Evolutionary conservation across 2,113 vertebrate species (phyloP).

Genomic region (Phasianus colchicus): DNA sequence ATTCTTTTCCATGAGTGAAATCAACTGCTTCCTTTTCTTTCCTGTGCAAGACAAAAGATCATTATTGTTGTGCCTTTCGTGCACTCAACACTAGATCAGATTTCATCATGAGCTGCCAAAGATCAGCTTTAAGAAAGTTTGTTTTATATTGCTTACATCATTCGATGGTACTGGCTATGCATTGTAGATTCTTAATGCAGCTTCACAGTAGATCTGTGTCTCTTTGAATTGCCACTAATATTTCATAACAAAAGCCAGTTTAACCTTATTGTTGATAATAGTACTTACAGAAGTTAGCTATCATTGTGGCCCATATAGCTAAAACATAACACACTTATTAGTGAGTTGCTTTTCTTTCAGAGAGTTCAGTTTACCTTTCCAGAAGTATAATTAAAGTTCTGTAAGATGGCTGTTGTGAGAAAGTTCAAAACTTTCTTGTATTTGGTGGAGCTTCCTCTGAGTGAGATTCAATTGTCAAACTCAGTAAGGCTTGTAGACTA

Average conservation of each 20-base stretch:
- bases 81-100: not conserved
- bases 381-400: not conserved
- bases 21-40: not conserved
- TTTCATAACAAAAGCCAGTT: not conserved
- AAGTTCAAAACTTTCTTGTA: not conserved
- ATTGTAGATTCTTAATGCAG: not conserved
- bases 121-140: not conserved
- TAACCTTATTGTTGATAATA: not conserved
- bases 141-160: not conserved
- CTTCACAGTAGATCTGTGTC: not conserved
- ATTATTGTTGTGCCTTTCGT: not conserved
- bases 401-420: not conserved
- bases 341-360: not conserved
- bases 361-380: not conserved
- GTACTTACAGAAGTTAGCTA: not conserved
- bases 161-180: not conserved
- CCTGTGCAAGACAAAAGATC: not conserved
- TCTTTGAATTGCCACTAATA: fast-evolving
- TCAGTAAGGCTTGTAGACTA: not conserved
- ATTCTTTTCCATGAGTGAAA: not conserved
- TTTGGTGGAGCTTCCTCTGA: not conserved
- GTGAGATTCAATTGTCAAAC: not conserved
- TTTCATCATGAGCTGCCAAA: not conserved
- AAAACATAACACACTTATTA: not conserved
- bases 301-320: not conserved